phyloP scores from a whole-genome alignment of 2,113 vertebrate species.

The Coregonus clupeaformis region DNA sequence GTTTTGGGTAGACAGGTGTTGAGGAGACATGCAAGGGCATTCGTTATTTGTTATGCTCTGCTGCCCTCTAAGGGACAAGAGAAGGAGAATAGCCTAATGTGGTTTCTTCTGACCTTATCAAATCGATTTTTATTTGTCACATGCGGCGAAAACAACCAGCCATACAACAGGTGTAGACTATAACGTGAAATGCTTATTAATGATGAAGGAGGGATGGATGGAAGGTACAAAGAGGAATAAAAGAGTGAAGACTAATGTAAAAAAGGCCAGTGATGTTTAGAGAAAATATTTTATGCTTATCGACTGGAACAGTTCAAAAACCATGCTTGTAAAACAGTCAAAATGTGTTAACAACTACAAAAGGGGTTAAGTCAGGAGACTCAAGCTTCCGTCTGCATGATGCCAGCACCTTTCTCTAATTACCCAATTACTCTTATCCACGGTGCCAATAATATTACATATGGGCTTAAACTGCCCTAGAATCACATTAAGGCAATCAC shows the following conservation, averaged over 20 bases:
- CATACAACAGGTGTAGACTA: too few species aligned
- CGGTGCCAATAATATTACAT: too few species aligned
- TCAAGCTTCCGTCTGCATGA: too few species aligned
- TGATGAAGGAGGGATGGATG: too few species aligned
- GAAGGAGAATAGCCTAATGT: neutral
- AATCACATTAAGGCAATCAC: neutral
- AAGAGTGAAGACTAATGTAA: neutral
- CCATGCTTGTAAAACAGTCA: neutral
- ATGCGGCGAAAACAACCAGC: too few species aligned
- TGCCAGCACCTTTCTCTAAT: too few species aligned
- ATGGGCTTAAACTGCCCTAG: too few species aligned
- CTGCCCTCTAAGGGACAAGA: constrained; percentile 47
- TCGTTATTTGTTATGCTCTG: constrained; percentile 25
- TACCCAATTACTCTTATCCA: neutral
- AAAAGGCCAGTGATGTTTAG: neutral
- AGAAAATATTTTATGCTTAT: neutral
- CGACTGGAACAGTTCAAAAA: neutral
- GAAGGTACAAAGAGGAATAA: neutral
- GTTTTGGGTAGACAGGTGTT: neutral
- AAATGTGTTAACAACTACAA: too few species aligned
- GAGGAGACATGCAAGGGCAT: neutral
- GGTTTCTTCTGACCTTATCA: neutral
- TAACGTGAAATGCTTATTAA: too few species aligned
- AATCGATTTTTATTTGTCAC: too few species aligned
- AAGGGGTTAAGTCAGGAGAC: too few species aligned